Conservation (phyloP, 1,140 invertebrate genomes). For the Temnothorax longispinosus region DNA sequence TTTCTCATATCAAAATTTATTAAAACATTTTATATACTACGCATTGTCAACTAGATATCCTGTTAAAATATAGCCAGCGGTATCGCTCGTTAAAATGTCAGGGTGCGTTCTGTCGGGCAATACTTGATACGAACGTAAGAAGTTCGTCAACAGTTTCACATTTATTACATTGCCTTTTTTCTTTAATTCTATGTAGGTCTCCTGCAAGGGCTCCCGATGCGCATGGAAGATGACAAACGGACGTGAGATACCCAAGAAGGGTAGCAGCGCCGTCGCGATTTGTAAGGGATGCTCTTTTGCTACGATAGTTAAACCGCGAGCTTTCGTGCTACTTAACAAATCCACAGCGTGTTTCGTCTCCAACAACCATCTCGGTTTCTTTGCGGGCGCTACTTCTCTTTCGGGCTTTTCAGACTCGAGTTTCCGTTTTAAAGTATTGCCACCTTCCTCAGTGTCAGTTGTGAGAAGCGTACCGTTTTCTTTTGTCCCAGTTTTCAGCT, state of each 20-base stretch:
- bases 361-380: slow-evolving; percentile 88
- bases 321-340: slow-evolving; percentile 87
- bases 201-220: slow-evolving; percentile 92
- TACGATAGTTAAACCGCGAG: slow-evolving; percentile 93
- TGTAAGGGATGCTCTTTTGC: slow-evolving; percentile 94
- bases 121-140: slow-evolving; percentile 96
- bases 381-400: slow-evolving; percentile 65
- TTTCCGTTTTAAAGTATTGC: slow-evolving; percentile 67
- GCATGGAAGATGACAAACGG: slow-evolving; percentile 94
- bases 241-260: slow-evolving; percentile 91
- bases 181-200: slow-evolving; percentile 92
- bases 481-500: slow-evolving; percentile 73
- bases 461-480: slow-evolving; percentile 32
- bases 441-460: background rate
- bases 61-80: slow-evolving; percentile 91
- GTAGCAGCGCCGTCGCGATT: slow-evolving; percentile 91
- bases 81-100: slow-evolving; percentile 91
- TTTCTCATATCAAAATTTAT: slow-evolving; percentile 29
- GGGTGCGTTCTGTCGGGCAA: slow-evolving; percentile 94
- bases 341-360: slow-evolving; percentile 88
- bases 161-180: slow-evolving; percentile 89
- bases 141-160: slow-evolving; percentile 93
- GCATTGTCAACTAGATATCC: slow-evolving; percentile 87
- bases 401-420: slow-evolving; percentile 3
- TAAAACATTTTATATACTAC: slow-evolving; percentile 7